Conservation (phyloP, 37 sponge, comb jelly and placozoan genomes). For the Spongilla lacustris region DNA sequence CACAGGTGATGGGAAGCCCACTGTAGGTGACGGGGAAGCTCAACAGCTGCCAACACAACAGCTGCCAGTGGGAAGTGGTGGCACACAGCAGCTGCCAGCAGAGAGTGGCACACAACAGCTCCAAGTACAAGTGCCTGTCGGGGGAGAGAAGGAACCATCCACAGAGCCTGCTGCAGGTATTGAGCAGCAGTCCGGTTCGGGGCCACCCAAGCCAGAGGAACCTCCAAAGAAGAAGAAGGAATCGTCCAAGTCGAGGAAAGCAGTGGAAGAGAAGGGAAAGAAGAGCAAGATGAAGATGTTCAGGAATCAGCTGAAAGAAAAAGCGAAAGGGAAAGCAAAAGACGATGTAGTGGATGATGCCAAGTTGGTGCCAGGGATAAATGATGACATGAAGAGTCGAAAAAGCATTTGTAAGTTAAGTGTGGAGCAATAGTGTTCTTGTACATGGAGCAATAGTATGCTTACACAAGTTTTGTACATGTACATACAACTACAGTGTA, state of each 20-base stretch:
- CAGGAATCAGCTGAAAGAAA: background rate
- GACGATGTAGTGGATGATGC: background rate
- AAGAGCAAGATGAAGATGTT: background rate
- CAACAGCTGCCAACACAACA: too few species aligned
- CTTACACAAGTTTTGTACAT: too few species aligned
- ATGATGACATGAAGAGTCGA: background rate
- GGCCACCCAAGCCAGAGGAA: background rate
- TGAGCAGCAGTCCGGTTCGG: background rate
- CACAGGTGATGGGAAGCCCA: background rate
- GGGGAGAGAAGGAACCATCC: too few species aligned
- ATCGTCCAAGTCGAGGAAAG: background rate
- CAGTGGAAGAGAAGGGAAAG: background rate
- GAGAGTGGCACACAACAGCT: background rate
- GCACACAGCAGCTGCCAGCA: background rate
- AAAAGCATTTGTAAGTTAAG: background rate
- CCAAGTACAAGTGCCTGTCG: too few species aligned
- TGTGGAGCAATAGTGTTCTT: background rate
- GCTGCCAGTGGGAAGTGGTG: too few species aligned
- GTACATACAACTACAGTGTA: too few species aligned
- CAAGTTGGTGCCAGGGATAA: background rate
- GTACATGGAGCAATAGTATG: too few species aligned
- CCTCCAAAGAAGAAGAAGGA: conserved; percentile 8
- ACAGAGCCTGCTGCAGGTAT: background rate
- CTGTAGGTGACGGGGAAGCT: background rate
- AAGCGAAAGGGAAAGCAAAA: conserved; percentile 4